Conservation (phyloP, 2,888 invertebrate genomes). For the Meiosimyza platycephala region DNA sequence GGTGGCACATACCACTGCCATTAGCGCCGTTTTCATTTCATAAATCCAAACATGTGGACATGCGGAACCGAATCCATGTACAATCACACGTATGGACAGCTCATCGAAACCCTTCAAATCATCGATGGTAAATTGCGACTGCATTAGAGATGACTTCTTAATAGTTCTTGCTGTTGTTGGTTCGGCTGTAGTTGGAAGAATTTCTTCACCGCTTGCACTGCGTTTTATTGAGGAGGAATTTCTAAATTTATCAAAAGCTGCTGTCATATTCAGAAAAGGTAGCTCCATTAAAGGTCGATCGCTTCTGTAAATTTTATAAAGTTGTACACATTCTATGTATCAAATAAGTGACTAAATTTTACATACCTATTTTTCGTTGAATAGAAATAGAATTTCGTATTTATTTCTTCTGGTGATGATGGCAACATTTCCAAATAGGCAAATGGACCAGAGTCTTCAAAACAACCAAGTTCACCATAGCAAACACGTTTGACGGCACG, state of each 20-base stretch:
- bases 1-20: slow-evolving; percentile 79
- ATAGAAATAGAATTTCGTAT: slow-evolving; percentile 84
- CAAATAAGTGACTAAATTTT: too few relatives aligned
- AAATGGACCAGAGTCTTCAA: slow-evolving; percentile 90
- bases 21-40: slow-evolving; percentile 90
- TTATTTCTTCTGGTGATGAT: slow-evolving; percentile 85
- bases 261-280: slow-evolving; percentile 78
- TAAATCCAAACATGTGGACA: slow-evolving; percentile 94
- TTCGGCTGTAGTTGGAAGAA: slow-evolving; percentile 41
- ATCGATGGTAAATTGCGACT: slow-evolving; percentile 60
- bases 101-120: slow-evolving; percentile 64
- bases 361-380: slow-evolving; percentile 75
- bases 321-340: slow-evolving; percentile 47
- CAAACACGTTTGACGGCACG: slow-evolving; percentile 86
- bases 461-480: slow-evolving; percentile 91
- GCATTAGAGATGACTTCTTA: slow-evolving; percentile 56
- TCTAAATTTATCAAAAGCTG: slow-evolving; percentile 70
- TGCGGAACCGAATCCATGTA: slow-evolving; percentile 93
- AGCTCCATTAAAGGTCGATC: slow-evolving; percentile 77
- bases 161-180: slow-evolving; percentile 55
- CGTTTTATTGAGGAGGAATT: slow-evolving; percentile 35
- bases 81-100: slow-evolving; percentile 80
- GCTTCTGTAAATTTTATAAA: slow-evolving; percentile 51
- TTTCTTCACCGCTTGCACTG: slow-evolving; percentile 54
- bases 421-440: slow-evolving; percentile 91